Percentiles rank a stretch among this genome's conserved stretches.
These are phyloP conservation scores for Hiodon tergisus DNA, from an alignment of 2,113 vertebrate genomes.

Conservation along the genomic window DNA sequence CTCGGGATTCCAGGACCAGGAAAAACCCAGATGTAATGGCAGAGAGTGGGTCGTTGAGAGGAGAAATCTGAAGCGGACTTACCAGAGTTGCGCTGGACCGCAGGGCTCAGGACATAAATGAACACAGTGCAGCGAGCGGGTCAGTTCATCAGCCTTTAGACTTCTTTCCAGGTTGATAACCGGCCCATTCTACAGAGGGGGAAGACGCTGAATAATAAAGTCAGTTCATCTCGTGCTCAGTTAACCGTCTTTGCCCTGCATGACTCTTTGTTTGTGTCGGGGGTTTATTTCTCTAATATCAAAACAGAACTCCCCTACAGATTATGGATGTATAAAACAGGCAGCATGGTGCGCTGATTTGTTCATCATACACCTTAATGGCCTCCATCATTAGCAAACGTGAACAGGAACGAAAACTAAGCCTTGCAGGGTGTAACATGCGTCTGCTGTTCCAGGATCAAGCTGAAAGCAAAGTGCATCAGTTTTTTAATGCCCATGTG, in stretches of 20 bases:
- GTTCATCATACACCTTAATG: slow-evolving; percentile 31
- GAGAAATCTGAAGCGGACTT: slow-evolving; percentile 33
- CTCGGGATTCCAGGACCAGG: no score
- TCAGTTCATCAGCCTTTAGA: slow-evolving; percentile 61
- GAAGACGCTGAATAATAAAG: not conserved
- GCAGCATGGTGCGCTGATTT: slow-evolving; percentile 32
- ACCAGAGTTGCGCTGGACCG: slow-evolving; percentile 47
- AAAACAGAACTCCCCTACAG: slow-evolving; percentile 9
- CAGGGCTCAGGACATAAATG: slow-evolving; percentile 58
- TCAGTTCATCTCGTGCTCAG: slow-evolving; percentile 12
- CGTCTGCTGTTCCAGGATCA: not conserved
- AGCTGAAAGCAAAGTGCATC: no score
- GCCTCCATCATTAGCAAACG: slow-evolving; percentile 14
- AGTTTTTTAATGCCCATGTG: no score
- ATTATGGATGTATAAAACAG: slow-evolving; percentile 22
- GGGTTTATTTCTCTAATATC: slow-evolving; percentile 15
- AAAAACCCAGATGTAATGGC: no score
- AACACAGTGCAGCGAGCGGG: slow-evolving; percentile 31
- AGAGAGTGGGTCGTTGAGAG: not conserved
- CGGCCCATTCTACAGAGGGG: slow-evolving; percentile 54
- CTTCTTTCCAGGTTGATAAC: slow-evolving; percentile 56
- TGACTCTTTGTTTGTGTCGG: slow-evolving; percentile 11
- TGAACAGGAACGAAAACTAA: not conserved
- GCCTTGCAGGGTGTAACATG: not conserved
- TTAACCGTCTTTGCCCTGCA: slow-evolving; percentile 17